Evolutionary conservation across 2,797 vertebrate genomes (phyloP).

Genomic region (Champsocephalus esox): DNA sequence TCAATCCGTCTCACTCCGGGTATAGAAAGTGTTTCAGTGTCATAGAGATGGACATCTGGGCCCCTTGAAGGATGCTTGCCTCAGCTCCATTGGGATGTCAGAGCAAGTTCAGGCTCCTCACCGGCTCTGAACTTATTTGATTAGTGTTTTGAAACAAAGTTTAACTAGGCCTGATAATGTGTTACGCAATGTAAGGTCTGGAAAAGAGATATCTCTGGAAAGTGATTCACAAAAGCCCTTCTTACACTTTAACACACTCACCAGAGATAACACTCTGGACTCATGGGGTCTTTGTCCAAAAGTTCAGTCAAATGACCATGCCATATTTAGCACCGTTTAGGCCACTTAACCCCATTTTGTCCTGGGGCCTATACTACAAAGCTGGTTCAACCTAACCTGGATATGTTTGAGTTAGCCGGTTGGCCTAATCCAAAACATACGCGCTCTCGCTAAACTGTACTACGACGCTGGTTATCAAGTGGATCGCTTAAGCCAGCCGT

Average conservation of each 20-base stretch:
- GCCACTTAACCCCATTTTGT: constrained; percentile 63
- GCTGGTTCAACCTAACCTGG: too few relatives aligned
- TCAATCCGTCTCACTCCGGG: constrained; percentile 14
- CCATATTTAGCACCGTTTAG: constrained; percentile 56
- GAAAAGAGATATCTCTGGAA: constrained; percentile 24
- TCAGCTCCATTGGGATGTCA: constrained; percentile 50
- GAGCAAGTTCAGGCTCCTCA: constrained; percentile 51
- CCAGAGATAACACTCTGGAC: constrained; percentile 9
- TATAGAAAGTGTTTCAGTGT: constrained; percentile 21
- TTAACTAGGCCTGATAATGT: constrained; percentile 18
- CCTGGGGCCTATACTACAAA: not conserved
- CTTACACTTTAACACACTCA: constrained; percentile 17
- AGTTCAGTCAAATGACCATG: constrained; percentile 54
- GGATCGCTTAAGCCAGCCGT: too few relatives aligned
- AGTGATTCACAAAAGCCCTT: constrained; percentile 26
- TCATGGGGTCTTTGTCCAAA: constrained; percentile 24
- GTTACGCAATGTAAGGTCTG: constrained; percentile 33
- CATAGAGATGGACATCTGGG: constrained; percentile 58
- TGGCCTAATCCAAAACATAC: too few relatives aligned
- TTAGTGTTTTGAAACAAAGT: constrained; percentile 26
- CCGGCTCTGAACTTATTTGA: constrained; percentile 47
- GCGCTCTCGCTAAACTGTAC: too few relatives aligned
- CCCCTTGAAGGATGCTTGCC: constrained; percentile 30
- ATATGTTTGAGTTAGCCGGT: too few relatives aligned
- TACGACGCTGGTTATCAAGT: too few relatives aligned